phyloP scores from a whole-genome alignment of 2,113 vertebrate genomes.

The Acrocephalus kingi region DNA sequence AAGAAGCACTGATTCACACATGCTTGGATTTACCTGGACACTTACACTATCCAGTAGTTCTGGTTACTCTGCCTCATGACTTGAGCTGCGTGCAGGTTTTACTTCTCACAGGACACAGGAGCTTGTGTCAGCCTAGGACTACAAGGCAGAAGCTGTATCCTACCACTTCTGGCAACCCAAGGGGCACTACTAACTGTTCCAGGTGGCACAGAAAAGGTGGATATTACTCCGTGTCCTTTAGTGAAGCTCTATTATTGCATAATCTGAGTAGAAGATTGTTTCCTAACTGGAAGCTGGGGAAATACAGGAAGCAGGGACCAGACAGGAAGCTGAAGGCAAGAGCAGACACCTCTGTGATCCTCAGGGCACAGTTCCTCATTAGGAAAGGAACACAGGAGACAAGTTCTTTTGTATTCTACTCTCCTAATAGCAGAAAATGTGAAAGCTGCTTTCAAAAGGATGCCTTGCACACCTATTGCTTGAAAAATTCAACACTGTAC shows the following conservation, averaged over 20 bases:
- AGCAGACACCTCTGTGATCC: not conserved
- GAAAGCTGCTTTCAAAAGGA: not conserved
- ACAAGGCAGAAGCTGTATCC: not conserved
- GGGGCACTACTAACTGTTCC: not conserved
- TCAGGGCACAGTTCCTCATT: not conserved
- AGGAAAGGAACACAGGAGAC: not conserved
- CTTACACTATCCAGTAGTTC: not conserved
- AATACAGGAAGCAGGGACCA: not conserved
- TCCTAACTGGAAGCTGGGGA: not conserved
- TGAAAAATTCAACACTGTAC: not conserved
- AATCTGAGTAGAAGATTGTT: not conserved
- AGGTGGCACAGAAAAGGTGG: not conserved
- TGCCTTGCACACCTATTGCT: accelerated
- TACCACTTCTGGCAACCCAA: not conserved
- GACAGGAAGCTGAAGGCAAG: accelerated
- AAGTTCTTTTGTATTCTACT: not conserved
- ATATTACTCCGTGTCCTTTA: not conserved
- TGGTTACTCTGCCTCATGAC: not conserved
- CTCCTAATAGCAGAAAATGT: not conserved
- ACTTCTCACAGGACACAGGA: not conserved
- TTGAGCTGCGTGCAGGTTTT: not conserved
- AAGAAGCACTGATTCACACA: not conserved
- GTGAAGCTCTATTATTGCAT: not conserved
- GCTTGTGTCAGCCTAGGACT: not conserved
- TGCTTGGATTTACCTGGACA: not conserved